Evolutionary conservation across 2,797 vertebrate genomes (phyloP), one percentile per base, ranked within the genome.

Genomic region (Brachymystax lenok): DNA sequence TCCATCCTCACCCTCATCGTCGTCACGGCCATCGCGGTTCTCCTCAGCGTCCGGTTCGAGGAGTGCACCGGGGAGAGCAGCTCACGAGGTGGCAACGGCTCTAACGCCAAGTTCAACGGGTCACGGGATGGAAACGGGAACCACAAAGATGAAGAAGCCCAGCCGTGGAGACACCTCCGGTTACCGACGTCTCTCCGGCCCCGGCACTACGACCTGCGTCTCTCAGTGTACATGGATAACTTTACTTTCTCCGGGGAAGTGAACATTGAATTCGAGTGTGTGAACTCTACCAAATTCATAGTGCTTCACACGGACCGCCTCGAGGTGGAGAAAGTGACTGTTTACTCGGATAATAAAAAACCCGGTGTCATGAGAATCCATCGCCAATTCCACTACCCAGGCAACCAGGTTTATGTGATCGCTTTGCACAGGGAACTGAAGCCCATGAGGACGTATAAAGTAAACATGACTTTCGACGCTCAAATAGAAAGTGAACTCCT

Each of bases 231-330:
- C 93, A 97, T 99, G 97, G 96, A 98, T 88, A 98, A 98, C 95
- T 98, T 99, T 92, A 99, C 97, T 89, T 98, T 98, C 92, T 94
- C 95, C 1, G 98, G 97, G 4, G 96, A 97, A 82, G 94, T 98
- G 85, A 97, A 96, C 93, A 94, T 99, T 68, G 96, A 98, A 92
- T 89, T 99, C 74, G 96, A 96, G 88, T 98, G 97, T 82, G 74
- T 92, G 74, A 96, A 96, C 86, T 93, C 97, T 90, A 99, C 97
- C 66, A 93, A 95, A 52, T 95, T 97, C 91, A 95, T 99, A 79
- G 96, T 99, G 78, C 94, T 99, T 82, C 98, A 99, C 87, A 84
- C 95, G 1, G 96, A 97, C 86, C 92, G 95, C 69, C 89, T 99
- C 56, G 92, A 94, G 81, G 93, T 98, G 83, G 90, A 95, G 75